These are phyloP conservation scores for Xylocampa areola DNA, from an alignment of 2,888 invertebrate genomes.

Conservation along the genomic window DNA sequence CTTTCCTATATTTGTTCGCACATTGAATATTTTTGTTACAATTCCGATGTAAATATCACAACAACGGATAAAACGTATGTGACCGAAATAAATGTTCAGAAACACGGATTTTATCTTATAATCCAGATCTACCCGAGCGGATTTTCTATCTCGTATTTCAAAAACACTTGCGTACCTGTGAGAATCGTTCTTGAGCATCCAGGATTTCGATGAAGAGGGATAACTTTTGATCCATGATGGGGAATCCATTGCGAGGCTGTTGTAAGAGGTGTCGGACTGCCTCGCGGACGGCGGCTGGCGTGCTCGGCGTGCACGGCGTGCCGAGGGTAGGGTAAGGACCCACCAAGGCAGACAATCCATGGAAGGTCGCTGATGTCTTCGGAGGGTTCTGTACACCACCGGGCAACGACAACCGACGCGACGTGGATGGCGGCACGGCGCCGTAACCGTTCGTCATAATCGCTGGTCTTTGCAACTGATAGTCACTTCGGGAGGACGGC, in stretches of 20 bases:
- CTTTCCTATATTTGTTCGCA: constrained; percentile 18
- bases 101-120: constrained; percentile 24
- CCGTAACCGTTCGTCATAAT: constrained; percentile 87
- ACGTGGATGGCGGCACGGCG: constrained; percentile 86
- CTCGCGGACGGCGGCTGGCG: constrained; percentile 92
- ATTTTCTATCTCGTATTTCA: constrained; percentile 1
- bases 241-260: constrained; percentile 93
- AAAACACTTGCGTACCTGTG: constrained; percentile 90
- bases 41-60: constrained; percentile 42
- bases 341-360: constrained; percentile 85
- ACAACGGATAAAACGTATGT: constrained; percentile 28
- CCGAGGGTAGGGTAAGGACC: constrained; percentile 74
- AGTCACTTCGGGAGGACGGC: constrained; percentile 91
- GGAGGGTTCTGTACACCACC: constrained; percentile 86
- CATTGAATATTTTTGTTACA: constrained; percentile 37
- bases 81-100: constrained; percentile 40
- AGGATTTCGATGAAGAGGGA: constrained; percentile 95
- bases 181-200: constrained; percentile 94
- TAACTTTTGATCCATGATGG: constrained; percentile 94
- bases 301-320: constrained; percentile 85
- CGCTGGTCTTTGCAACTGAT: constrained; percentile 89
- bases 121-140: constrained; percentile 14
- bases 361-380: constrained; percentile 91
- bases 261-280: constrained; percentile 92
- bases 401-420: constrained; percentile 89